Base-by-base conservation (phyloP, 2,888 invertebrate genomes). In the Ochropleura plecta region DNA sequence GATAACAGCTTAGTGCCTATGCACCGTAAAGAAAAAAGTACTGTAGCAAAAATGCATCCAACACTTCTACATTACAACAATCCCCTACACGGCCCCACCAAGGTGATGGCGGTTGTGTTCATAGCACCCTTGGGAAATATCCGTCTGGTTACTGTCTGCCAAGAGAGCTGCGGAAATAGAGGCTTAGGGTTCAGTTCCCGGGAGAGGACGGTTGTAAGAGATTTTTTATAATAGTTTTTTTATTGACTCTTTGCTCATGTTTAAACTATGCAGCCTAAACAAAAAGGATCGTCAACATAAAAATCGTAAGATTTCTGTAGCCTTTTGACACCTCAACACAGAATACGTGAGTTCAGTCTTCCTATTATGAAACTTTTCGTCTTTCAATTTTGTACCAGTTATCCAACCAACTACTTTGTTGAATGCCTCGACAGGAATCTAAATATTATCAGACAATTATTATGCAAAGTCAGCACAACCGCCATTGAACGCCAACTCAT, bases 91-190 rank as follows among this genome's bases (percentile, higher is more conserved):
- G 80, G 65, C 30, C 67, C 81, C 77, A 80, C 72, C 82, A 62
- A 71, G 40, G 59, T 16, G 40, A 80, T 76, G 78, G 81, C 79
- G 72, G 67, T 78, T 79, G 90, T 90, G 88, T 92, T 90, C 91
- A 94, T 90, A 69, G 88, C 68, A 73, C 93, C 91, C 91, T 80
- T 84, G 93, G 93, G 93, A 94, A 94, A 93, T 94, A 92, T 81
- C 84, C 77, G 85, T 86, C 87, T 88, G 78, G 81, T 82, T 74
- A 82, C 81, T 76, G 86, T 88, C 88, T 88, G 73, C 82, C 42
- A 60, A 81, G 78, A 73, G 67, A 75, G 67, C 65, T 69, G 78
- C 42, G 79, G 78, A 82, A 83, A 84, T 83, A 73, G 64, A 73
- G 73, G 75, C 67, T 70, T 55, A 78, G 73, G 74, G 81, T 74